Evolutionary conservation across 1,140 invertebrate species (phyloP).

Genomic region (Drosophila albomicans): DNA sequence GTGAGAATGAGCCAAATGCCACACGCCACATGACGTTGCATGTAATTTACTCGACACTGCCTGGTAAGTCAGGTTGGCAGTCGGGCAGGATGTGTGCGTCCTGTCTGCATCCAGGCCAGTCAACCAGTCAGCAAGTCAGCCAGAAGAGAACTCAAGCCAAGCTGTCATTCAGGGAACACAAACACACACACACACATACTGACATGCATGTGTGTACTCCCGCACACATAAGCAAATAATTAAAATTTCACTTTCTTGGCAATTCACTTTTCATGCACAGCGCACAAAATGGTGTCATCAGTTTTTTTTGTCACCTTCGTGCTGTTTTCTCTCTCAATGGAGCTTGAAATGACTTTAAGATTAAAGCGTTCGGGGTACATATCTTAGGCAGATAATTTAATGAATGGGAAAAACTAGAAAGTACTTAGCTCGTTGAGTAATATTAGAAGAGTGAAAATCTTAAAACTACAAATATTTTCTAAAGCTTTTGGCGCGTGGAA

Average conservation of each 20-base stretch:
- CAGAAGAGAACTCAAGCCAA: slow-evolving; percentile 39
- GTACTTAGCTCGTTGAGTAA: too few relatives aligned
- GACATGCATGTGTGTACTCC: background rate
- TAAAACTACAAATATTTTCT: too few relatives aligned
- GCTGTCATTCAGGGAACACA: slow-evolving; percentile 73
- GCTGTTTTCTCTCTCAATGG: background rate
- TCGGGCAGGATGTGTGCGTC: slow-evolving; percentile 65
- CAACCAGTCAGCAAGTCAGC: slow-evolving; percentile 40
- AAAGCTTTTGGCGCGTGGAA: too few relatives aligned
- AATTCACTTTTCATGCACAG: slow-evolving; percentile 74
- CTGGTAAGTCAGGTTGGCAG: slow-evolving; percentile 40
- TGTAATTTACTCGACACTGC: slow-evolving; percentile 74
- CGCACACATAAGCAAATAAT: slow-evolving; percentile 70
- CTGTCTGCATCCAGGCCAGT: slow-evolving; percentile 76
- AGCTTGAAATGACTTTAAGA: slow-evolving; percentile 10
- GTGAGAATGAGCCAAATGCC: slow-evolving; percentile 79
- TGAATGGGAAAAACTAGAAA: too few relatives aligned
- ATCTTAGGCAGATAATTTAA: too few relatives aligned
- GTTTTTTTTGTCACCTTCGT: slow-evolving; percentile 54
- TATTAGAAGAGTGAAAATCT: too few relatives aligned
- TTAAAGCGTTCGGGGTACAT: background rate
- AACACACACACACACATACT: slow-evolving; percentile 22
- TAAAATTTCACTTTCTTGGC: slow-evolving; percentile 84
- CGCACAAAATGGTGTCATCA: slow-evolving; percentile 74
- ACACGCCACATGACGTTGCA: slow-evolving; percentile 82